Base-by-base conservation (phyloP, 2,888 invertebrate genomes). In the Melanophora roralis region DNA sequence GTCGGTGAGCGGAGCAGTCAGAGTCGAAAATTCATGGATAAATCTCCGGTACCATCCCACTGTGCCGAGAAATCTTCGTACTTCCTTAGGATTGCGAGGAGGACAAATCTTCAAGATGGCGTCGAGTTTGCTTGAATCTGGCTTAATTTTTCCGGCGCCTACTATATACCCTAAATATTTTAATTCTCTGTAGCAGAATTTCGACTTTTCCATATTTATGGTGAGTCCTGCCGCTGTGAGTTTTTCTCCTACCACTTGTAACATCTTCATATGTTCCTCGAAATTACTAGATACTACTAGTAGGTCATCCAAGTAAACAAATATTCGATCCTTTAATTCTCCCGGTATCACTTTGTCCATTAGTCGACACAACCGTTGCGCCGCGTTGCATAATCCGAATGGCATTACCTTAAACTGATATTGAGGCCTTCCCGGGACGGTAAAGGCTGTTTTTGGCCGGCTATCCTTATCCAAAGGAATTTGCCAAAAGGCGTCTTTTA, bases 401-500 rank as follows among this genome's bases (percentile, higher is more conserved):
- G n/a, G n/a, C n/a, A n/a, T n/a, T n/a, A n/a, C n/a, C n/a, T n/a
- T n/a, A n/a, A n/a, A n/a, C n/a, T n/a, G n/a, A n/a, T n/a, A n/a
- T 14, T 43, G 27, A 2, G 62, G 47, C 4, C 47, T 23, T 14
- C 36, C 47, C 3, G 47, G 62, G 1, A 47, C 19, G 11, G 62
- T 34, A 34, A 62, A 71, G 2, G 79, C 76, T 21, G 67, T 68
- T 36, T 57, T 59, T 7, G 45, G 45, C 11, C 72, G 32, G 23
- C 62, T 62, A 14, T 69, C 40, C 49, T 53, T 23, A 27, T 64
- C 76, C 1, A 71, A 36, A 14, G 47, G 51, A 7, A 79, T 74
- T 45, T 74, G 69, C 74, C 74, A 74, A 19, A 71, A 75, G 9
- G 74, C 53, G 14, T 49, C 67, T 12, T 81, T 78, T 1, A 81